Base-by-base conservation (phyloP, 2,888 invertebrate genomes). In the Aporophyla nigra region DNA sequence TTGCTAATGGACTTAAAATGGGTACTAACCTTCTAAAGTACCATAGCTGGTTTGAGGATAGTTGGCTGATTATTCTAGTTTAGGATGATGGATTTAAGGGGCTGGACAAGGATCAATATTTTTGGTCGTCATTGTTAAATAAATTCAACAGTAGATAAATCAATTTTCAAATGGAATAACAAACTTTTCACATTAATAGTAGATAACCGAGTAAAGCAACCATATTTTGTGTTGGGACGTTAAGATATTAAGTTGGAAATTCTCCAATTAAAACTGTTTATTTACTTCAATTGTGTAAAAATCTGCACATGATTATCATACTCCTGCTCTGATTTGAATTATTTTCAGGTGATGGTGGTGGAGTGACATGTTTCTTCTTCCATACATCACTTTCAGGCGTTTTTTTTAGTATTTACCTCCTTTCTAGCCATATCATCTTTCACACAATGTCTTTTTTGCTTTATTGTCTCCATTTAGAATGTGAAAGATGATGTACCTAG, bases 41-140 rank as follows among this genome's bases (percentile, higher is more conserved):
- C 62, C 46, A 16, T n/a, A 71, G 6, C 24, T 40, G 7, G 33
- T 65, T 75, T 54, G 6, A 16, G 68, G 63, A 75, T 80, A 65
- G 16, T 19, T 9, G 24, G 9, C 3, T 71, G 63, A 75, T 80
- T 80, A 63, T 33, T 56, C 46, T 40, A 19, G 62, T 65, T 71
- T 19, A 40, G 43, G 5, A 53, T 58, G 40, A 79, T 59, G 16
- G 58, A 21, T 72, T 24, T 46, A 72, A 78, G 68, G 67, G 19
- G 21, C 67, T 56, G 33, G 63, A 43, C 71, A 27, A 43, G 5
- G 12, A 62, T 21, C 43, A 9, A 69, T 58, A 10, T 33, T 27
- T 24, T 46, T 27, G 21, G 69, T 4, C 2, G 3, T 33, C 3
- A 24, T n/a, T 24, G 16, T 16, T 5, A 19, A 49, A 27, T 16